These are phyloP conservation scores for Panzeria rudis DNA, from an alignment of 2,888 invertebrate genomes.

Conservation along the genomic window DNA sequence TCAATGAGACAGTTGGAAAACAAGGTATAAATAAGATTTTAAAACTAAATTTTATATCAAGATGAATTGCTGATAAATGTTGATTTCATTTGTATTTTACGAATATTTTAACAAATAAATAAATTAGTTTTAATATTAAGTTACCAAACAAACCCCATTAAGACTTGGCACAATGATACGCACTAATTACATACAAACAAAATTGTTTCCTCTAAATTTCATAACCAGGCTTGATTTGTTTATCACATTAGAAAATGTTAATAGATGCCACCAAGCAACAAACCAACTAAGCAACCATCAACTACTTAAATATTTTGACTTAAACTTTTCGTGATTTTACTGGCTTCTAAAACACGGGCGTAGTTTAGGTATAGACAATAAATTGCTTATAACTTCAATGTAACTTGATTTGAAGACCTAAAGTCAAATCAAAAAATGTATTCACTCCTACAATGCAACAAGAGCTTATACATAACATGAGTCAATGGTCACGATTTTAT, in stretches of 20 bases:
- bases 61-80: constrained; percentile 19
- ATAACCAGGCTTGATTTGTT: constrained; percentile 30
- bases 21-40: constrained; percentile 17
- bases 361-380: constrained; percentile 41
- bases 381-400: constrained; percentile 23
- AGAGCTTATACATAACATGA: constrained; percentile 34
- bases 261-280: constrained; percentile 6
- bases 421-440: constrained; percentile 59
- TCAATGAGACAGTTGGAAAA: neutral
- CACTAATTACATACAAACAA: constrained; percentile 43
- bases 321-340: constrained; percentile 17
- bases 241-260: constrained; percentile 35
- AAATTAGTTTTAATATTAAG: neutral
- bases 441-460: constrained; percentile 8
- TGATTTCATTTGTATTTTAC: neutral
- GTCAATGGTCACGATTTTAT: constrained; percentile 71
- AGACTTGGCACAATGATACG: neutral
- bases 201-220: constrained; percentile 56
- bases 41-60: neutral
- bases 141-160: neutral
- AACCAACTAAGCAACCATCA: neutral
- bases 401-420: constrained; percentile 58
- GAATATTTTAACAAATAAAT: neutral
- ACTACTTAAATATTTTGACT: constrained; percentile 52
- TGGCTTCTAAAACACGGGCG: constrained; percentile 49